Percentiles rank a stretch among this genome's conserved stretches.
phyloP scores from a whole-genome alignment of 2,797 vertebrate genomes.

The Echiichthys vipera region DNA sequence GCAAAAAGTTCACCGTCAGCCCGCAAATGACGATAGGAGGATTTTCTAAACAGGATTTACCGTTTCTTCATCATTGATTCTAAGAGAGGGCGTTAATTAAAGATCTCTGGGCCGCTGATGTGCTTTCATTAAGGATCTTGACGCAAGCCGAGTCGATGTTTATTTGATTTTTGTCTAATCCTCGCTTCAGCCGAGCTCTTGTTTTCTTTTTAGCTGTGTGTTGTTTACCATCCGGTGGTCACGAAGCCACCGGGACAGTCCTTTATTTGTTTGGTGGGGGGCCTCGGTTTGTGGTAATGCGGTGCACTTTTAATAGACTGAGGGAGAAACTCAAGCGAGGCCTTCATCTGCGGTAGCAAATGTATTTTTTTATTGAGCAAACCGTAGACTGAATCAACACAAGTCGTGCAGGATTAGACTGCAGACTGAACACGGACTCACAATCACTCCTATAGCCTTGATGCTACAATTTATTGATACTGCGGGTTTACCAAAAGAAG shows the following conservation, averaged over 20 bases:
- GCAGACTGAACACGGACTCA: not conserved
- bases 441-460: not conserved
- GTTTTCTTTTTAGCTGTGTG: conserved; percentile 13
- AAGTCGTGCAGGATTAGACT: not conserved
- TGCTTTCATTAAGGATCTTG: conserved; percentile 20
- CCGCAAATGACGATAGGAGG: not conserved
- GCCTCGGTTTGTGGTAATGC: conserved; percentile 22
- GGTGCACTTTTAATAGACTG: conserved; percentile 33
- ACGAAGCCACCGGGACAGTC: too few relatives aligned
- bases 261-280: not conserved
- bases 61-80: conserved; percentile 19
- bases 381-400: not conserved
- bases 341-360: not conserved
- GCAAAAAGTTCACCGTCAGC: not conserved
- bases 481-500: not conserved
- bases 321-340: too few relatives aligned
- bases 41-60: not conserved
- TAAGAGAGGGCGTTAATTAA: not conserved
- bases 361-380: not conserved
- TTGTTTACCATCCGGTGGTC: conserved; percentile 4
- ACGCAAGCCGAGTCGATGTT: not conserved
- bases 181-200: not conserved
- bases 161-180: not conserved
- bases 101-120: not conserved
- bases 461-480: conserved; percentile 1